A percentile compares a stretch with the other conserved stretches of the same genome.
phyloP scores from a whole-genome alignment of 2,797 vertebrate genomes.

The Knipowitschia caucasica region DNA sequence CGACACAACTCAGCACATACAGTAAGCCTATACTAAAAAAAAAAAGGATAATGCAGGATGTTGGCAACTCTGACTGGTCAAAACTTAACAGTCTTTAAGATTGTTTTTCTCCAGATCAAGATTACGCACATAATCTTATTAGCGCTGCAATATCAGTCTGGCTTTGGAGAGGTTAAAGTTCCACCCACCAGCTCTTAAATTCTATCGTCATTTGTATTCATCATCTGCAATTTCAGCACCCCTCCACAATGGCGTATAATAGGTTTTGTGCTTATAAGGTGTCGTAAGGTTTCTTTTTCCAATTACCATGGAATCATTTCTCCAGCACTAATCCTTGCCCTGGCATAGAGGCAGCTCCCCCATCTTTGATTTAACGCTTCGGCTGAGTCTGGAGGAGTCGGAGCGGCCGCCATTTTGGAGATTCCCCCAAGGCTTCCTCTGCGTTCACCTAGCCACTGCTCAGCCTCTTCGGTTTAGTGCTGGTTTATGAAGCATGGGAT shows the following conservation, averaged over 20 bases:
- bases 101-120: too few species aligned
- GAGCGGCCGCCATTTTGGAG: constrained; percentile 54
- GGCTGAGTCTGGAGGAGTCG: constrained; percentile 43
- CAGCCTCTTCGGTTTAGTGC: constrained; percentile 66
- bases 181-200: constrained; percentile 38
- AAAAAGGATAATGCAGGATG: too few species aligned
- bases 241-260: constrained; percentile 52
- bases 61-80: too few species aligned
- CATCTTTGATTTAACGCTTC: constrained; percentile 71
- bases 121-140: too few species aligned
- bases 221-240: constrained; percentile 53
- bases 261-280: constrained; percentile 57
- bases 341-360: constrained; percentile 45
- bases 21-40: too few species aligned
- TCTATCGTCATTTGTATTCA: constrained; percentile 60
- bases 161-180: too few species aligned
- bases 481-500: constrained; percentile 74
- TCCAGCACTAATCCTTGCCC: constrained; percentile 59
- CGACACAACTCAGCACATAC: too few species aligned
- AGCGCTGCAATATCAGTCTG: too few species aligned
- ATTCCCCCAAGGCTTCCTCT: constrained; percentile 49
- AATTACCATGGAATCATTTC: constrained; percentile 70
- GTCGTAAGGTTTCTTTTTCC: constrained; percentile 63
- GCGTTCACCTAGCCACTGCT: constrained; percentile 66
- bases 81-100: too few species aligned